Evolutionary conservation across 2,113 vertebrate genomes (phyloP).

Genomic region (Monopterus albus): DNA sequence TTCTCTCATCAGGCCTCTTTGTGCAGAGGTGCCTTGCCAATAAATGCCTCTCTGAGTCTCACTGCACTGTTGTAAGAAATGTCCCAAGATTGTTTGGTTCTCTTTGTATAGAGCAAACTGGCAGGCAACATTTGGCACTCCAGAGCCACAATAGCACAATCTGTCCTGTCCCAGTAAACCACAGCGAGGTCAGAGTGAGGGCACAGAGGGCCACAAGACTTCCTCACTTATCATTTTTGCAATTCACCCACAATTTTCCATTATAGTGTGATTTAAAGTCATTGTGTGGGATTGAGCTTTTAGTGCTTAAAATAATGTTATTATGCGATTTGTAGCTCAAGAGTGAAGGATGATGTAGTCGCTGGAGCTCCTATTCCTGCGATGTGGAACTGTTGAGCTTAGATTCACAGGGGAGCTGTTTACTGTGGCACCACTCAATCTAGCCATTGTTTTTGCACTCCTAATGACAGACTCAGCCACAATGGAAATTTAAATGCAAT

Average conservation of each 20-base stretch:
- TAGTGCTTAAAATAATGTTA: conserved; percentile 67
- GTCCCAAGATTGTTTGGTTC: not conserved
- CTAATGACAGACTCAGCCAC: conserved; percentile 79
- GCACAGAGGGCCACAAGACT: conserved; percentile 37
- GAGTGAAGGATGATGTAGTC: conserved; percentile 20
- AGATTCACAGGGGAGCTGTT: conserved; percentile 80
- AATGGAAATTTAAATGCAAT: conserved; percentile 74
- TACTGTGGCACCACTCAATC: conserved; percentile 74
- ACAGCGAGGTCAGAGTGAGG: conserved; percentile 62
- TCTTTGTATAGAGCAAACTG: conserved; percentile 49
- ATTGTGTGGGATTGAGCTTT: conserved; percentile 74
- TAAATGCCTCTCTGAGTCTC: not conserved
- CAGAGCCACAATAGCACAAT: conserved; percentile 43
- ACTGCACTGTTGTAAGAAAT: conserved; percentile 17
- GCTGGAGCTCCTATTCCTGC: conserved; percentile 47
- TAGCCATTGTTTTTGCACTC: conserved; percentile 75
- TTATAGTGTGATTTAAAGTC: conserved; percentile 53
- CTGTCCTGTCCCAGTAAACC: conserved; percentile 41
- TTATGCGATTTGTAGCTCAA: conserved; percentile 68
- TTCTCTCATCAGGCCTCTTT: conserved; percentile 19
- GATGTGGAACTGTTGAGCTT: conserved; percentile 71
- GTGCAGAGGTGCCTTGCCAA: not conserved
- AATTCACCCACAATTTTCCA: conserved; percentile 47
- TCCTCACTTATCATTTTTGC: conserved; percentile 60
- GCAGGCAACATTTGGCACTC: conserved; percentile 42